These are phyloP conservation scores for Pangasius djambal DNA, from an alignment of 2,797 vertebrate genomes.

Conservation along the genomic window DNA sequence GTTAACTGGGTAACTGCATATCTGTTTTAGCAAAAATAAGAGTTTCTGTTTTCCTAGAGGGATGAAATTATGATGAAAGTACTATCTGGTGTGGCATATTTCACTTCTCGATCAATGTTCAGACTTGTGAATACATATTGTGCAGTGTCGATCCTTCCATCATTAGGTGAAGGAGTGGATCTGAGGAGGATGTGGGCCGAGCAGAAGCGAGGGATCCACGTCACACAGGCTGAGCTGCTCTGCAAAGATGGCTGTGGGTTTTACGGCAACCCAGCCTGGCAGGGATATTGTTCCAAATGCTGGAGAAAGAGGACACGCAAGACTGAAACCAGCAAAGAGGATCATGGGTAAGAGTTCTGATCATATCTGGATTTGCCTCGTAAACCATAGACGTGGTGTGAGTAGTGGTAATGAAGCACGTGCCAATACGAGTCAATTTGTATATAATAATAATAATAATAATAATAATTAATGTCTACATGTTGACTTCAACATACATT, in stretches of 20 bases:
- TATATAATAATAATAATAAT: background rate
- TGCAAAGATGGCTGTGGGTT: constrained; percentile 81
- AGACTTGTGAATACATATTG: rapidly evolving
- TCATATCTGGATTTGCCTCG: background rate
- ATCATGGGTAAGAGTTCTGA: constrained; percentile 62
- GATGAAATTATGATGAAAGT: background rate
- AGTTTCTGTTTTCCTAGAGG: background rate
- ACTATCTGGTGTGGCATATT: too few species aligned
- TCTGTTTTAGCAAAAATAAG: background rate
- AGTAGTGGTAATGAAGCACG: background rate
- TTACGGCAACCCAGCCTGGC: constrained; percentile 83
- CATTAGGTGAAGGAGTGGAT: constrained; percentile 20
- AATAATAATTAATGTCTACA: background rate
- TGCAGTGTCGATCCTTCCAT: too few species aligned
- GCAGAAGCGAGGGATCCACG: constrained; percentile 74
- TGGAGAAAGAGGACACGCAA: constrained; percentile 75
- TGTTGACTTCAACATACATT: background rate
- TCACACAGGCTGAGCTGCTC: constrained; percentile 77
- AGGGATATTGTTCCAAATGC: constrained; percentile 84
- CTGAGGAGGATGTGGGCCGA: constrained; percentile 69
- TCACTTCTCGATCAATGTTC: background rate
- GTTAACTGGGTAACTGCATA: background rate
- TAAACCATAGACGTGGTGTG: background rate
- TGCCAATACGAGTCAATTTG: background rate
- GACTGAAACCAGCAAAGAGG: constrained; percentile 58